phyloP scores from a whole-genome alignment of 2,113 vertebrate species.

The Centropus unirufus region DNA sequence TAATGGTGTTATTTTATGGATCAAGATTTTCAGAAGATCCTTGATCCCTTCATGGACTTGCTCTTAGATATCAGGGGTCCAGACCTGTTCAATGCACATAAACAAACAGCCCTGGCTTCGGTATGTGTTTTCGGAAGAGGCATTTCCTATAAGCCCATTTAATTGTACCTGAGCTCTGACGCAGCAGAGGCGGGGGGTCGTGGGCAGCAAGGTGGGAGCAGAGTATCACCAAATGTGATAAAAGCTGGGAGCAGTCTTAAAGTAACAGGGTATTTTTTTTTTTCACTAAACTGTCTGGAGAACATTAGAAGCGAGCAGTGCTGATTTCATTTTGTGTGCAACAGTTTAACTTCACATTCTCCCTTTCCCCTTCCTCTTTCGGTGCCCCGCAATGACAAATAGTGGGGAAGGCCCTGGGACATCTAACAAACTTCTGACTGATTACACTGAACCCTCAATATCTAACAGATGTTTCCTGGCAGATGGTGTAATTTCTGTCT shows the following conservation, averaged over 20 bases:
- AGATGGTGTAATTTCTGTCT: neutral
- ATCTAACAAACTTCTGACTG: neutral
- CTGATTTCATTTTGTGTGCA: neutral
- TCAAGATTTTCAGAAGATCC: neutral
- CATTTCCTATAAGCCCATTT: neutral
- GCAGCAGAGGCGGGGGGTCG: rapidly evolving
- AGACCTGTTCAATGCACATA: neutral
- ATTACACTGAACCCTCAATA: neutral
- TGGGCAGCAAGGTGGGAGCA: neutral
- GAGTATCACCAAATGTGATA: neutral
- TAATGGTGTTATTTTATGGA: neutral
- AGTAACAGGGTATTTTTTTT: neutral
- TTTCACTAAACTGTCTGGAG: neutral
- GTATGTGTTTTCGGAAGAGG: neutral
- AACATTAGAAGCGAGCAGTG: neutral
- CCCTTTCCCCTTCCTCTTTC: neutral
- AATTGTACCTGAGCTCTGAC: rapidly evolving
- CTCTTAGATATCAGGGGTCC: neutral
- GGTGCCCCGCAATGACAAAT: neutral
- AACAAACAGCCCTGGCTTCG: neutral
- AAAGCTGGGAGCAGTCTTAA: neutral
- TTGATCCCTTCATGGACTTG: neutral
- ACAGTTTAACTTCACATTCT: neutral
- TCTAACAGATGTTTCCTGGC: slow-evolving; percentile 3
- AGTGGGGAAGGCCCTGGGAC: neutral